phyloP scores from a whole-genome alignment of 2,888 invertebrate genomes.

The Drosophila austrosaltans region DNA sequence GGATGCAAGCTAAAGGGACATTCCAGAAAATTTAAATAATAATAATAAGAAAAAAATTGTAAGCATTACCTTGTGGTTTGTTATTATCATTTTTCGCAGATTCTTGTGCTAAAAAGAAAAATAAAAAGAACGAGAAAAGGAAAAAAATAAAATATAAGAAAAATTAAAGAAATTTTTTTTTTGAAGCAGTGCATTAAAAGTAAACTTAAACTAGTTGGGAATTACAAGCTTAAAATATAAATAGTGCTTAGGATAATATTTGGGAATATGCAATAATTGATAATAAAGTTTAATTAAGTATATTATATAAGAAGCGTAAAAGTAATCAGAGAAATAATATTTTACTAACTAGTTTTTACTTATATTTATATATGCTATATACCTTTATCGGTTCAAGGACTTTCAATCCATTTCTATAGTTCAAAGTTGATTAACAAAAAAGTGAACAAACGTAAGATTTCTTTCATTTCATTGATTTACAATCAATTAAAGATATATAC shows the following conservation, averaged over 20 bases:
- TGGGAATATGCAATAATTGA: too few relatives aligned
- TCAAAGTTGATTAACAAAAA: conserved; percentile 40
- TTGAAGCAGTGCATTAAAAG: not conserved
- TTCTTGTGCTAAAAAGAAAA: conserved; percentile 82
- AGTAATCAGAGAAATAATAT: too few relatives aligned
- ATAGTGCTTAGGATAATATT: conserved; percentile 8
- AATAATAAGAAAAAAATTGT: conserved; percentile 16
- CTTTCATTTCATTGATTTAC: conserved; percentile 36
- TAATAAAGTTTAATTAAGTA: too few relatives aligned
- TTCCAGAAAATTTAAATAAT: not conserved
- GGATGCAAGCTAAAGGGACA: not conserved
- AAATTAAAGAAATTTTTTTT: conserved; percentile 21
- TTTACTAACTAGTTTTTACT: too few relatives aligned
- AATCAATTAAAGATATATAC: conserved; percentile 38
- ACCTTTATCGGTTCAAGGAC: too few relatives aligned
- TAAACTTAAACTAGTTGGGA: conserved; percentile 5
- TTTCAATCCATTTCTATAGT: not conserved
- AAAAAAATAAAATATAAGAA: conserved; percentile 50
- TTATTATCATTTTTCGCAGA: conserved; percentile 82
- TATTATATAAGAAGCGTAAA: too few relatives aligned
- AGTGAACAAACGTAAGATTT: not conserved
- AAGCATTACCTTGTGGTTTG: conserved; percentile 81
- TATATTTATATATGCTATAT: too few relatives aligned
- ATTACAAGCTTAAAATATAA: conserved; percentile 7
- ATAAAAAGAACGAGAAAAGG: conserved; percentile 56